phyloP scores from a whole-genome alignment of 2,797 vertebrate genomes.

The Cuniculus paca region DNA sequence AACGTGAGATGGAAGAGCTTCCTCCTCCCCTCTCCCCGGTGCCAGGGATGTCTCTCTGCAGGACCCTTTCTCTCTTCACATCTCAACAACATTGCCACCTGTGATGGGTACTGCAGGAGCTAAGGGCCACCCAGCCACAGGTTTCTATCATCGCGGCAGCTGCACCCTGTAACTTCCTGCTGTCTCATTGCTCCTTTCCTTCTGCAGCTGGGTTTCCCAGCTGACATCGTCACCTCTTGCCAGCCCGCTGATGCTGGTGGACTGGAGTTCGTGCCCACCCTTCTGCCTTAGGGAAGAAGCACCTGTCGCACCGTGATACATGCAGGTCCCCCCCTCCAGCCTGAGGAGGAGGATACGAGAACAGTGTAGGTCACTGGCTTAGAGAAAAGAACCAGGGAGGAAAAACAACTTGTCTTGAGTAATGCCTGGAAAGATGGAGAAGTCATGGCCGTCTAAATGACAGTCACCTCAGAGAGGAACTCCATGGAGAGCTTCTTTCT shows the following conservation, averaged over 20 bases:
- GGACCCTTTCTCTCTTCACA: neutral
- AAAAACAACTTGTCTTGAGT: neutral
- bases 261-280: neutral
- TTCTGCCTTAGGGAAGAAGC: neutral
- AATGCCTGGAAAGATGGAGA: neutral
- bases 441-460: neutral
- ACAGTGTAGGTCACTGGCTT: neutral
- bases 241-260: neutral
- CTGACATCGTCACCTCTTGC: rapidly evolving
- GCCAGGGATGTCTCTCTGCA: neutral
- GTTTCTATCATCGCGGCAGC: neutral
- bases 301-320: rapidly evolving
- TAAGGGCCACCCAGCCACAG: neutral
- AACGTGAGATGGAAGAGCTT: neutral
- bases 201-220: neutral
- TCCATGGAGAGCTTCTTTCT: neutral
- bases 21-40: rapidly evolving
- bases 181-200: neutral
- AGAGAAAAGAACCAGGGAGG: neutral
- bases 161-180: neutral
- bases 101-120: neutral
- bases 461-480: neutral
- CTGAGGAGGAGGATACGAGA: neutral
- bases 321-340: neutral
- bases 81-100: neutral